These are phyloP conservation scores for Pyrrhosoma nymphula DNA, from an alignment of 2,888 invertebrate species.

Conservation along the genomic window DNA sequence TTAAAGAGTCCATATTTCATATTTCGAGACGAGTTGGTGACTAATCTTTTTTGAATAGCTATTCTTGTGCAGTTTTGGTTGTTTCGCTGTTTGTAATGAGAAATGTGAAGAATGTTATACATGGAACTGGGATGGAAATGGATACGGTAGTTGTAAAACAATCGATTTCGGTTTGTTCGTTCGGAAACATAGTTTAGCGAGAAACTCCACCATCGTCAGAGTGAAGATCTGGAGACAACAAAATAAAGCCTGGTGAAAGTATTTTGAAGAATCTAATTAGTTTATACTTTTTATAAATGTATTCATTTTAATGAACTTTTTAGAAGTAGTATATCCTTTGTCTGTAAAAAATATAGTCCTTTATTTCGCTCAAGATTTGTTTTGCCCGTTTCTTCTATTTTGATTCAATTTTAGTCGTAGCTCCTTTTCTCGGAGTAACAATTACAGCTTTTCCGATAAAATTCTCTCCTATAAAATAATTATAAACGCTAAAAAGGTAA, in stretches of 20 bases:
- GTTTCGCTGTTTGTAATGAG: too few species aligned
- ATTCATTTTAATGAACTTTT: neutral
- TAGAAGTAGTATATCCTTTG: neutral
- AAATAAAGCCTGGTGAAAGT: neutral
- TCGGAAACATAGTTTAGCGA: too few species aligned
- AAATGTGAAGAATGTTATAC: too few species aligned
- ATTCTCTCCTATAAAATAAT: neutral
- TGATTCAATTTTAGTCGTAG: neutral
- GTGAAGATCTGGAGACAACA: neutral
- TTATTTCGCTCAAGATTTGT: neutral
- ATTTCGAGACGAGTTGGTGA: too few species aligned
- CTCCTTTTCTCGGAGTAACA: neutral
- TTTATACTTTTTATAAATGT: neutral
- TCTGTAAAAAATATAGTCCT: neutral
- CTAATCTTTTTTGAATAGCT: too few species aligned
- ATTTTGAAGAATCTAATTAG: neutral
- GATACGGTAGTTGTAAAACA: too few species aligned
- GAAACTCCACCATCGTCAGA: too few species aligned
- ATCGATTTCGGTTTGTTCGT: too few species aligned
- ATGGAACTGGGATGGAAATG: too few species aligned
- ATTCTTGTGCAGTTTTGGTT: too few species aligned
- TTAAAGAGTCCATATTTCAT: too few species aligned
- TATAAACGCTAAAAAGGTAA: neutral
- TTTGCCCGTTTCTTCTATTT: neutral
- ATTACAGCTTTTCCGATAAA: neutral